Evolutionary conservation across 2,797 vertebrate species (phyloP).

Genomic region (Helostoma temminkii): DNA sequence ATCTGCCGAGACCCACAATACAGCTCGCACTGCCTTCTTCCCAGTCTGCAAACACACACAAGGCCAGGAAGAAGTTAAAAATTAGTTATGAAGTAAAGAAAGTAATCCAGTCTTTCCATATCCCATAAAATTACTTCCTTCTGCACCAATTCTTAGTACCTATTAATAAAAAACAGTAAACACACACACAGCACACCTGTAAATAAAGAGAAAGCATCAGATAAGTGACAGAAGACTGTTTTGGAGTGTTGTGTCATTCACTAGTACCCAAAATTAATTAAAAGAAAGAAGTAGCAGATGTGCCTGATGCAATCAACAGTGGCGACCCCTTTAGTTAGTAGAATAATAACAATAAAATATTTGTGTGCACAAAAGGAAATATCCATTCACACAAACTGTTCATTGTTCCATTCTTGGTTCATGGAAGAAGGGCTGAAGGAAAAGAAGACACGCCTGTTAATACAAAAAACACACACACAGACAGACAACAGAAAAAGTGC

Average conservation of each 20-base stretch:
- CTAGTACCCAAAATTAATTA: constrained; percentile 17
- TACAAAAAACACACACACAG: constrained; percentile 22
- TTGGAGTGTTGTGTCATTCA: constrained; percentile 41
- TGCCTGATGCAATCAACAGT: constrained; percentile 55
- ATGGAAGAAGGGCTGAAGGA: constrained; percentile 63
- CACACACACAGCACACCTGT: constrained; percentile 63
- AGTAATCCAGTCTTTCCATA: background rate
- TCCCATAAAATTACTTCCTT: constrained; percentile 7
- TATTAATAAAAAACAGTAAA: constrained; percentile 24
- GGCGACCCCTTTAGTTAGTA: constrained; percentile 57
- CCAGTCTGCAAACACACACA: constrained; percentile 87
- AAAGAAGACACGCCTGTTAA: constrained; percentile 69
- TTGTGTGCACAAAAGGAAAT: constrained; percentile 36
- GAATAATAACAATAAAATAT: constrained; percentile 39
- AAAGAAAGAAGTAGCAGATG: constrained; percentile 35
- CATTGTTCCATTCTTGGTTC: constrained; percentile 62
- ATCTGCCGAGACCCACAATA: constrained; percentile 98
- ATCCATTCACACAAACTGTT: constrained; percentile 60
- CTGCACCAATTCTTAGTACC: constrained; percentile 50
- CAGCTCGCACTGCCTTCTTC: constrained; percentile 96
- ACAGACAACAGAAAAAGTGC: constrained; percentile 46
- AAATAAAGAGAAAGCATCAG: constrained; percentile 56
- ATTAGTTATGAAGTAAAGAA: constrained; percentile 34
- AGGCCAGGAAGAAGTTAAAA: constrained; percentile 1
- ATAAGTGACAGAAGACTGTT: constrained; percentile 49